Evolutionary conservation across 2,113 vertebrate species (phyloP).

Genomic region (Oryzias curvinotus): DNA sequence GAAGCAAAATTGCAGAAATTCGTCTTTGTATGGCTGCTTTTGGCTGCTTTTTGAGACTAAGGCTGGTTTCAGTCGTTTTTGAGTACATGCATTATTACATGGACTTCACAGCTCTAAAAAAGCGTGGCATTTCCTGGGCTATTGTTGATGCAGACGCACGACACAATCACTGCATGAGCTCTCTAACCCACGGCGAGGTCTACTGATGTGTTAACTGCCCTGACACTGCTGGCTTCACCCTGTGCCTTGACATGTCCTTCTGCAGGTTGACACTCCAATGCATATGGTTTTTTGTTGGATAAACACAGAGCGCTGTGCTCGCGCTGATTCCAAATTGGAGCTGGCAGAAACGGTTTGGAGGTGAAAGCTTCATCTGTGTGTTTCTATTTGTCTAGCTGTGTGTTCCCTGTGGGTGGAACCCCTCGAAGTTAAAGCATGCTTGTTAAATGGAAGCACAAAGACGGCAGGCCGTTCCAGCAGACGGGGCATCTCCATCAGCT

Average conservation of each 20-base stretch:
- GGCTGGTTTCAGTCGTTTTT: constrained; percentile 8
- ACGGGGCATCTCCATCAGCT: constrained; percentile 47
- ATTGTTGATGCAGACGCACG: constrained; percentile 42
- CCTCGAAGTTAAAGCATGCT: constrained; percentile 53
- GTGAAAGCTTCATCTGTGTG: constrained; percentile 40
- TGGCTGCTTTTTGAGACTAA: constrained; percentile 12
- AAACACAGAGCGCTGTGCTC: constrained; percentile 35
- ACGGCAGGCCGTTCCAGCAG: constrained; percentile 62
- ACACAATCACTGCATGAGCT: constrained; percentile 42
- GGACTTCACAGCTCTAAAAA: constrained; percentile 3
- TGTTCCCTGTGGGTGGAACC: not conserved
- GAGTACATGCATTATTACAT: not conserved
- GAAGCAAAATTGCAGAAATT: not conserved
- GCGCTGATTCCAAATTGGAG: constrained; percentile 56
- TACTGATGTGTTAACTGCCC: constrained; percentile 66
- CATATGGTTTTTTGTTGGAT: constrained; percentile 60
- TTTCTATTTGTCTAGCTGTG: constrained; percentile 8
- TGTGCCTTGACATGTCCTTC: constrained; percentile 54
- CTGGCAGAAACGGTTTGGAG: constrained; percentile 62
- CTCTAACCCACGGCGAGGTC: constrained; percentile 40
- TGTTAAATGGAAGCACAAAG: constrained; percentile 70
- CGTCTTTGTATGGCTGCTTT: constrained; percentile 19
- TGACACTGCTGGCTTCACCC: constrained; percentile 48
- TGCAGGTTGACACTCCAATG: constrained; percentile 45
- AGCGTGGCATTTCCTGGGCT: not conserved